Evolutionary conservation across 53 echinoderm and acorn worm species (phyloP).

Genomic region (Hippasteria phrygiana): DNA sequence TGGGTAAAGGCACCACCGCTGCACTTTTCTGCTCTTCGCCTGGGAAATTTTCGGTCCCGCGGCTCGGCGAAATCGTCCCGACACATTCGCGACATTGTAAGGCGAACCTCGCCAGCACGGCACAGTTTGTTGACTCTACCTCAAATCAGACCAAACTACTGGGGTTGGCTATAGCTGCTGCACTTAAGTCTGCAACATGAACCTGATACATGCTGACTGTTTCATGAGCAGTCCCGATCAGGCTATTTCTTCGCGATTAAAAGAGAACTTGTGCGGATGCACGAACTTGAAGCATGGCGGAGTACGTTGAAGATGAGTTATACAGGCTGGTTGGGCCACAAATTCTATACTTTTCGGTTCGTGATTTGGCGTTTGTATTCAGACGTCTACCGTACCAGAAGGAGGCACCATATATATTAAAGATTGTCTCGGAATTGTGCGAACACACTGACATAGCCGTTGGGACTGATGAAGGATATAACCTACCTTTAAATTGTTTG

Average conservation of each 20-base stretch:
- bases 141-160: constrained; percentile 39
- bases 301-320: too few relatives aligned
- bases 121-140: constrained; percentile 47
- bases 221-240: constrained; percentile 4
- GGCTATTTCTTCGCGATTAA: neutral
- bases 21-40: constrained; percentile 44
- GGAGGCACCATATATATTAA: too few relatives aligned
- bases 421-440: too few relatives aligned
- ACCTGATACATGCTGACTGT: neutral
- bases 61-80: neutral
- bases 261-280: too few relatives aligned
- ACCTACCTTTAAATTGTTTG: too few relatives aligned
- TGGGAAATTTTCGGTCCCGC: constrained; percentile 5
- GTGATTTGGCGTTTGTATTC: too few relatives aligned
- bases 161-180: constrained; percentile 23
- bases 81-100: constrained; percentile 31
- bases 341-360: too few relatives aligned
- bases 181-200: constrained; percentile 47
- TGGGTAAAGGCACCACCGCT: constrained; percentile 25
- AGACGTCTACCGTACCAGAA: too few relatives aligned
- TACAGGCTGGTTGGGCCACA: too few relatives aligned
- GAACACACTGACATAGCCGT: too few relatives aligned
- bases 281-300: too few relatives aligned
- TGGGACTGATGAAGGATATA: too few relatives aligned
- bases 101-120: constrained; percentile 15